Base-by-base conservation (phyloP, 2,797 vertebrate genomes). In the Bradypodion ventrale region DNA sequence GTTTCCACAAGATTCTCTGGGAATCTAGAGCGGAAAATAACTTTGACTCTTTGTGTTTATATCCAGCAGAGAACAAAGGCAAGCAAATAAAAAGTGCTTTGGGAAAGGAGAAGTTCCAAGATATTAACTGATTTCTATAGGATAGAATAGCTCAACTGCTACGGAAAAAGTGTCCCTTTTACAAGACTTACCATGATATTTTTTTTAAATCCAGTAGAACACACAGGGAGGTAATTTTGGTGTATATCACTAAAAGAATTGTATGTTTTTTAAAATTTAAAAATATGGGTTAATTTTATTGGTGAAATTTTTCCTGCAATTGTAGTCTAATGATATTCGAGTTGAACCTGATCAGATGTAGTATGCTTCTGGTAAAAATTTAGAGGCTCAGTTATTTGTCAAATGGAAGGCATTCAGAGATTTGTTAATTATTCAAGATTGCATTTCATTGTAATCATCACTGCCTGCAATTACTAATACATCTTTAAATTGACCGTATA, bases 241-340 rank as follows among this genome's bases (percentile, higher is more conserved):
- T 89, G 83, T 91, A 84, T n/a, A 84, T 32, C 25, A 72, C 56
- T 75, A 73, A 9, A 16, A n/a, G 88, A 78, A n/a, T n/a, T n/a
- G 52, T 78, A 4, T 0, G 10, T 66, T 37, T 83, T n/a, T 2
- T 1, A 63, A 79, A 80, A 0, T 29, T 4, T 49, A 10, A 87
- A 73, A 59, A 75, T 25, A 78, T n/a, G 25, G 27, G 70, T 1
- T 80, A 9, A n/a, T 89, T 7, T 65, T 84, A 46, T 25, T 6
- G 79, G 40, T 3, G 29, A 29, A 62, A 2, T 63, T 77, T 79
- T 77, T 86, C 10, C 5, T 75, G 83, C n/a, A 72, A 7, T 0
- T 6, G 72, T 16, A 87, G 5, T 82, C 46, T 62, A 82, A 63
- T 19, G 23, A 27, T 76, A 49, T 46, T 69, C 37, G 9, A 60